Base-by-base conservation (phyloP, 2,888 invertebrate species). In the Cheilosia grossa region DNA sequence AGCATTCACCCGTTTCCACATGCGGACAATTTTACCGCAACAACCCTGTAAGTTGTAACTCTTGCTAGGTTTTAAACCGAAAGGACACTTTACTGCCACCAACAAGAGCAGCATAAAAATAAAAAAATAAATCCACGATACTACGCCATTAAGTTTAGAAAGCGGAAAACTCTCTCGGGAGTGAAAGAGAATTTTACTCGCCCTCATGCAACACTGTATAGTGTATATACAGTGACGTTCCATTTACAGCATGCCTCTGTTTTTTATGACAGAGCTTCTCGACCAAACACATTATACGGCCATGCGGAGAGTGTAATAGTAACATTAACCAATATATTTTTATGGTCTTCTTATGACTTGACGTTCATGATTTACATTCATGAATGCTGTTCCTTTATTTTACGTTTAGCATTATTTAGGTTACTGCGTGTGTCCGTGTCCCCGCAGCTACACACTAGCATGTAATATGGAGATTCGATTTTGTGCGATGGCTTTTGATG, bases 301-400 rank as follows among this genome's bases (percentile, higher is more conserved):
- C 78, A 51, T 70, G 69, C 42, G 69, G 69, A 70, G 78, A 56
- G 78, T 63, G 78, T 78, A 70, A 77, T 54, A 69, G 69, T 69
- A 61, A 70, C 78, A 78, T 78, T 78, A 78, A 78, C 69, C 78
- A 78, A 78, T 78, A 78, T 78, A 54, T 63, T 78, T 78, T 78
- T 78, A 78, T 51, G 69, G 63, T 40, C 69, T 53, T 69, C 69
- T 61, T 77, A 77, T 77, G 69, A 69, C 77, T 78, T 70, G 69
- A 69, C 69, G 69, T 69, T 78, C 69, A 69, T 78, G 78, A 78
- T 78, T 78, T 78, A 78, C 63, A 78, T 78, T 63, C 69, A 78
- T 70, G 69, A 78, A 61, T 47, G 37, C 47, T 33, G 61, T 37
- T 37, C n/a, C 40, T 19, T 42, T 53, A 24, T 69, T 19, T 33